Conservation (phyloP, 2,113 vertebrate genomes). For the Gopherus evgoodei region DNA sequence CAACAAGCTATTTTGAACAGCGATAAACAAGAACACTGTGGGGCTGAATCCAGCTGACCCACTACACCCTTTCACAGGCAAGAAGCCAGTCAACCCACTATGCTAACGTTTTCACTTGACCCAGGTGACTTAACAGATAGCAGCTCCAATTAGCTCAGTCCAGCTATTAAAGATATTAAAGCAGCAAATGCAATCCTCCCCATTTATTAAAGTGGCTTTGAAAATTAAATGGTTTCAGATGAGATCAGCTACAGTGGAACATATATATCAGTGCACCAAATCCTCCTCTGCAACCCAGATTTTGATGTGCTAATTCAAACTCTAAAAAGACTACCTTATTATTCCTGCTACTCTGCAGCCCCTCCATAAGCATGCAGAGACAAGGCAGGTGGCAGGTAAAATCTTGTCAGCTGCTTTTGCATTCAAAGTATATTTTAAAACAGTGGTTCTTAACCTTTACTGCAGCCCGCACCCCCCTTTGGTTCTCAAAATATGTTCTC, state of each 20-base stretch:
- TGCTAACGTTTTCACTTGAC: accelerated
- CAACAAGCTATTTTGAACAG: not conserved
- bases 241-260: not conserved
- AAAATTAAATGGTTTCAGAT: not conserved
- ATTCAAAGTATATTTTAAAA: accelerated
- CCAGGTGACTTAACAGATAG: not conserved
- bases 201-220: not conserved
- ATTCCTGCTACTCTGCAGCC: not conserved
- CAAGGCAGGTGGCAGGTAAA: not conserved
- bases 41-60: not conserved
- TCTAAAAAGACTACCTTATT: not conserved
- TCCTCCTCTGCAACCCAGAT: not conserved
- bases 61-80: not conserved
- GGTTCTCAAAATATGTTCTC: too few species aligned
- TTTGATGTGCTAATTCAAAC: accelerated
- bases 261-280: not conserved
- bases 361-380: not conserved
- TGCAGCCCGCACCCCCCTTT: too few species aligned
- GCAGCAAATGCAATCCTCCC: not conserved
- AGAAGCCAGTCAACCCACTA: not conserved
- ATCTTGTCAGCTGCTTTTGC: not conserved
- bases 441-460: too few species aligned
- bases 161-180: not conserved
- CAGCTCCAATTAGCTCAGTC: accelerated
- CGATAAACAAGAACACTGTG: not conserved